Percentiles rank a stretch among this genome's conserved stretches.
Evolutionary conservation across 1,140 invertebrate species (phyloP).

Genomic region (Agraylea sexmaculata): DNA sequence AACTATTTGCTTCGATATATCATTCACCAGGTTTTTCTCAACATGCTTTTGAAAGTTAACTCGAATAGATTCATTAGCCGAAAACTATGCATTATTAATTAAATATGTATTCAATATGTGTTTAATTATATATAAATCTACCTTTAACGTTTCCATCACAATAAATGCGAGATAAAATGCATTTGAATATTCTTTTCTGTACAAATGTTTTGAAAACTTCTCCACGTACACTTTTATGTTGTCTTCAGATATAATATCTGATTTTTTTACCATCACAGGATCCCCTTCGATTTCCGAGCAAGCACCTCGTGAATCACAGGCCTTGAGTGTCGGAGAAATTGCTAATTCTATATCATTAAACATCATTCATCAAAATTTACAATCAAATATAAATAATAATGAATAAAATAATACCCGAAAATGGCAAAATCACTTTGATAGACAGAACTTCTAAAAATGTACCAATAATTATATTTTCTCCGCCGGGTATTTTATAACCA

Average conservation of each 20-base stretch:
- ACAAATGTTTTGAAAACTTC: constrained; percentile 11
- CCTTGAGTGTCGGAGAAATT: constrained; percentile 10
- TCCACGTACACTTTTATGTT: constrained; percentile 8
- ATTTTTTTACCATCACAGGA: constrained; percentile 6
- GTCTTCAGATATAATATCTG: neutral
- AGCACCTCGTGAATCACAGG: constrained; percentile 16
- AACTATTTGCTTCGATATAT: constrained; percentile 14
- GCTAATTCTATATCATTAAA: neutral
- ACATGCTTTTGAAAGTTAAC: constrained; percentile 2
- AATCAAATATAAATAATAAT: neutral
- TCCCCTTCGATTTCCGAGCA: constrained; percentile 11
- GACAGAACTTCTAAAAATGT: constrained; percentile 16
- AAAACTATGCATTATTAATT: neutral
- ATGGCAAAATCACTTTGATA: constrained; percentile 17
- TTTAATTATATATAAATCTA: constrained; percentile 2
- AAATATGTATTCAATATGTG: neutral
- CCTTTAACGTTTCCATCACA: constrained; percentile 13
- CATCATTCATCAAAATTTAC: neutral
- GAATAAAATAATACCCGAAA: constrained; percentile 10
- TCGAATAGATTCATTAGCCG: constrained; percentile 2
- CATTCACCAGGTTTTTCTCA: constrained; percentile 8
- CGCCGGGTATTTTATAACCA: constrained; percentile 11
- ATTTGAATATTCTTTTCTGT: constrained; percentile 15
- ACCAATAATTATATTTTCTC: constrained; percentile 8
- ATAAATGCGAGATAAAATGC: constrained; percentile 10